A percentile compares a stretch with the other conserved stretches of the same genome.
phyloP scores from a whole-genome alignment of 2,113 vertebrate genomes.

The Pavo muticus region DNA sequence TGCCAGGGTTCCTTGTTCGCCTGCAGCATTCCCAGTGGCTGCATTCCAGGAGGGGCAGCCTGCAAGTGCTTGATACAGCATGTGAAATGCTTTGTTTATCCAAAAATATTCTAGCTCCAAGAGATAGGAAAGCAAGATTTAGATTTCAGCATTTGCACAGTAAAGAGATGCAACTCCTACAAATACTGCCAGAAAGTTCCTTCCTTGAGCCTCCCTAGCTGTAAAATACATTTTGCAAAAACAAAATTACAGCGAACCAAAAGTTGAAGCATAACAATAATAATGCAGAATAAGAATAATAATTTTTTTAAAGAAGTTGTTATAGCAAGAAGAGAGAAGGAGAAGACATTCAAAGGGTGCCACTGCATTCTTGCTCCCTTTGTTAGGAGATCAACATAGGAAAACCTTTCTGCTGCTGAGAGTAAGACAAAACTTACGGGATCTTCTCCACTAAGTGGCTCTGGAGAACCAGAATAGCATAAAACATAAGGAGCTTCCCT shows the following conservation, averaged over 20 bases:
- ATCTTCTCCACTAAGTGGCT: background rate
- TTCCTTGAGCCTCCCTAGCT: background rate
- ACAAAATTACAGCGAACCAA: background rate
- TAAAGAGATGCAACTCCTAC: slow-evolving; percentile 23
- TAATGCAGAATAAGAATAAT: background rate
- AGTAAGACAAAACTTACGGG: rapidly evolving
- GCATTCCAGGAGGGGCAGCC: background rate
- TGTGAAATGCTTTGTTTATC: background rate
- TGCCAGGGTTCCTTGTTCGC: background rate
- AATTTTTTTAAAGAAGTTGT: background rate
- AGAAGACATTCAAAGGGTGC: background rate
- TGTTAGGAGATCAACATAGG: background rate
- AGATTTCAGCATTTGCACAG: background rate
- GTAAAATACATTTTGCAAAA: background rate
- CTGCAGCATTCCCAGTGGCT: rapidly evolving
- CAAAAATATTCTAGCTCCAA: slow-evolving; percentile 3
- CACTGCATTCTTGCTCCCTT: background rate
- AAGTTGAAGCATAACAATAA: background rate
- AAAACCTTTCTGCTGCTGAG: background rate
- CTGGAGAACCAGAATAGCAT: background rate
- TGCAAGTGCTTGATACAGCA: background rate
- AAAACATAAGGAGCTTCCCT: background rate
- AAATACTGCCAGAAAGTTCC: background rate
- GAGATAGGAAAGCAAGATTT: background rate
- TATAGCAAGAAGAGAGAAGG: background rate